A percentile compares a stretch with the other conserved stretches of the same genome.
These are phyloP conservation scores for Arrhamphus sclerolepis DNA, from an alignment of 2,797 vertebrate species.

Conservation along the genomic window DNA sequence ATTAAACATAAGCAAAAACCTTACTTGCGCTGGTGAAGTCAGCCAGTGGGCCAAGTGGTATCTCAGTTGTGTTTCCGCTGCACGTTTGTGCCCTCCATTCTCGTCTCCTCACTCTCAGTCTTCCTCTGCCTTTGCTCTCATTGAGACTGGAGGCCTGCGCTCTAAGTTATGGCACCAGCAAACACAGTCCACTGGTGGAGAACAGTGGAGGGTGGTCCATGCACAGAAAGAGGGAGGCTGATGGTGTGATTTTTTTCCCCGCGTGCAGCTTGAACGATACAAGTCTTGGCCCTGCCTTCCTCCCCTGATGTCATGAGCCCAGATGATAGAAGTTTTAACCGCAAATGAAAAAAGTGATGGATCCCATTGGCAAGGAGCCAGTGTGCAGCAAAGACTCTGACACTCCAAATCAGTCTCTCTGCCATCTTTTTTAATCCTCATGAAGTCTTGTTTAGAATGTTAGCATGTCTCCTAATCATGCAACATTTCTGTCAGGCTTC, in stretches of 20 bases:
- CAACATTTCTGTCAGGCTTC: constrained; percentile 17
- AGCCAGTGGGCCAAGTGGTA: constrained; percentile 29
- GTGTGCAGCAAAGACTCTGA: constrained; percentile 6
- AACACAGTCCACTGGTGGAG: constrained; percentile 45
- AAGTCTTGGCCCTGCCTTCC: constrained; percentile 63
- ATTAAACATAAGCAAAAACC: background rate
- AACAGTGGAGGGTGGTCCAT: constrained; percentile 71
- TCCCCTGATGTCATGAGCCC: constrained; percentile 61
- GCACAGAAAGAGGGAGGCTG: constrained; percentile 58
- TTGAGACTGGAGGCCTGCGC: constrained; percentile 51
- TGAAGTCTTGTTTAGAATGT: constrained; percentile 16
- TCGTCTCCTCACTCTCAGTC: constrained; percentile 46
- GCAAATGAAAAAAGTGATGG: constrained; percentile 25
- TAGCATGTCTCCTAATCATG: constrained; percentile 2
- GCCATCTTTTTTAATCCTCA: constrained; percentile 20
- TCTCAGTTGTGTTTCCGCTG: constrained; percentile 50
- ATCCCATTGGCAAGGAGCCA: constrained; percentile 20
- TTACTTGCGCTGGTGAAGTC: constrained; percentile 56
- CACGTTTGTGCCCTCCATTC: constrained; percentile 65
- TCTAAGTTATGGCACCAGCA: constrained; percentile 47
- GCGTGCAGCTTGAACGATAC: constrained; percentile 45
- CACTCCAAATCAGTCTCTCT: constrained; percentile 5
- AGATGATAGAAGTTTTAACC: constrained; percentile 39
- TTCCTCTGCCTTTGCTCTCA: constrained; percentile 55
- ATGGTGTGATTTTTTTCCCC: constrained; percentile 62